Evolutionary conservation across 2,888 invertebrate genomes (phyloP), one percentile per base, ranked within the genome.

Genomic region (Protodeltote pygarga): DNA sequence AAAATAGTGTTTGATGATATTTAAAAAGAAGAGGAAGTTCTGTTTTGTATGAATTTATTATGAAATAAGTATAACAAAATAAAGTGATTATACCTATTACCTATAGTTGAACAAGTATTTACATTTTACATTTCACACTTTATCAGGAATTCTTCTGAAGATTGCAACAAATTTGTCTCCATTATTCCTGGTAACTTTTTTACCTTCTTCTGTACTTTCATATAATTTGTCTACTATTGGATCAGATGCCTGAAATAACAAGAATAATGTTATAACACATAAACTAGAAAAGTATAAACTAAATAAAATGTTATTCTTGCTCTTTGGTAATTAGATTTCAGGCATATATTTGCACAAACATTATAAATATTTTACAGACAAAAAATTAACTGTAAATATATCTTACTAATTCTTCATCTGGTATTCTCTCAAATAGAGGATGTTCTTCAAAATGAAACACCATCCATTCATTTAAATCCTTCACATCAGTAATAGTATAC

Each of bases 401-500:
- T 25, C 77, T 75, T 92, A 97, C 98, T 89, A 97, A 90, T 79
- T 97, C 95, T n/a, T 95, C 93, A 9, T 96, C 94, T 16, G 92
- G 52, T 41, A 98, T 84, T 71, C 94, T 93, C 81, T 95, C 93
- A 92, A 99, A 99, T 38, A 99, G 90, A 8, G 98, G 97, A 93
- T 99, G 99, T 59, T 96, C 95, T 31, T 93, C 93, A 83, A 99
- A 96, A 93, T 99, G 99, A 61, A 94, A 89, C 0, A 97, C 96
- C 96, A 99, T 99, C 99, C 99, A 99, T 17, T 97, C 95, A 86
- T 99, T 96, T 44, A 99, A 93, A 80, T 99, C 99, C 85, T 97
- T 95, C 0, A 99, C 99, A 93, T 99, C 99, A 4, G 99, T 99
- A 64, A 99, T 96, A 19, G 99, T 99, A 83, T 99, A 99, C 3